Percentiles rank a stretch among this genome's conserved stretches.
Evolutionary conservation across 2,113 vertebrate species (phyloP).

Genomic region (Blennius ocellaris): DNA sequence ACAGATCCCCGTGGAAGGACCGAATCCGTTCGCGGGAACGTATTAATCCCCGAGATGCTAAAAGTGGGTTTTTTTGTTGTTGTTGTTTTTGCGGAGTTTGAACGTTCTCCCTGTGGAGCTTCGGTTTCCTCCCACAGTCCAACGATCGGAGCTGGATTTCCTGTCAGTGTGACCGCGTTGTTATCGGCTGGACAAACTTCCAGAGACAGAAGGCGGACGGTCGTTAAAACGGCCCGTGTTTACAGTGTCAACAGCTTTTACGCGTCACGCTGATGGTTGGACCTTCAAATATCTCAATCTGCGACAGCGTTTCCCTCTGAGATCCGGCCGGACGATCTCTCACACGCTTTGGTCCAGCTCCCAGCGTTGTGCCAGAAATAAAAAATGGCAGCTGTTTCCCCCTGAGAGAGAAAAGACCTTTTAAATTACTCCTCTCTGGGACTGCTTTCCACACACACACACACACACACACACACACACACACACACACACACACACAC

Average conservation of each 20-base stretch:
- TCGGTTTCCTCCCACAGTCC: no score
- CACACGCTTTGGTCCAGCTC: conserved; percentile 68
- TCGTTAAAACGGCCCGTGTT: no score
- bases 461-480: neutral
- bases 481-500: neutral
- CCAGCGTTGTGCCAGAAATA: conserved; percentile 58
- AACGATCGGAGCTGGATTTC: no score
- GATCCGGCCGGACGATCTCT: conserved; percentile 68
- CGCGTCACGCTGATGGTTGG: neutral
- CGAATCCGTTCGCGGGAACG: no score
- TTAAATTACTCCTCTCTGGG: conserved; percentile 27
- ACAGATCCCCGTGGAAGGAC: neutral
- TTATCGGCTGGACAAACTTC: no score
- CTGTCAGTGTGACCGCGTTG: no score
- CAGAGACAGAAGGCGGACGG: no score
- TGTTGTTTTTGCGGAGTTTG: no score
- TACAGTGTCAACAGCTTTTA: neutral
- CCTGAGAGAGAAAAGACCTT: conserved; percentile 46
- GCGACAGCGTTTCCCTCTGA: conserved; percentile 54
- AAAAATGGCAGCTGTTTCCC: conserved; percentile 77
- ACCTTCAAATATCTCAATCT: conserved; percentile 63
- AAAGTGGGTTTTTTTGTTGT: no score
- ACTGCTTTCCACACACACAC: conserved; percentile 5
- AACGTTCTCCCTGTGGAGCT: no score
- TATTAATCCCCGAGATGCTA: no score